These are phyloP conservation scores for Plestiodon gilberti DNA, from an alignment of 2,113 vertebrate genomes.

Conservation along the genomic window DNA sequence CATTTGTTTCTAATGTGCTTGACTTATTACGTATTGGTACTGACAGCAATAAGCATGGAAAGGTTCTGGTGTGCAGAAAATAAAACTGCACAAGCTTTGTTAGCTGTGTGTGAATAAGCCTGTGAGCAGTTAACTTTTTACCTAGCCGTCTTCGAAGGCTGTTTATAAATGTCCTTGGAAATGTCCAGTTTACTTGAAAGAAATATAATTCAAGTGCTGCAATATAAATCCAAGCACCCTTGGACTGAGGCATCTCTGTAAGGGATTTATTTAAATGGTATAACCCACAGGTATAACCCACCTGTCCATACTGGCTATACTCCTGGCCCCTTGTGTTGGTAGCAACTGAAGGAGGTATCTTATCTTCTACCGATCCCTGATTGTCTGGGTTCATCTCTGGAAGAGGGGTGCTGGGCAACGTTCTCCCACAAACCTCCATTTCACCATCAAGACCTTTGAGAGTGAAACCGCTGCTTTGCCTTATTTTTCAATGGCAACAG, in stretches of 20 bases:
- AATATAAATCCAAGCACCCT: too few relatives aligned
- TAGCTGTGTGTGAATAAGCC: conserved; percentile 63
- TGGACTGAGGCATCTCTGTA: too few relatives aligned
- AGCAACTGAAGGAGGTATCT: too few relatives aligned
- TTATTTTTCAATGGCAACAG: not conserved
- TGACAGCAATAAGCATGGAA: conserved; percentile 53
- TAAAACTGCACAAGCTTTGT: conserved; percentile 70
- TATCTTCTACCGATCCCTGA: not conserved
- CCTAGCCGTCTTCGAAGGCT: conserved; percentile 36
- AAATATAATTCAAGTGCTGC: conserved; percentile 49
- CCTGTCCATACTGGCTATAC: too few relatives aligned
- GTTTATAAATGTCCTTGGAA: conserved; percentile 47
- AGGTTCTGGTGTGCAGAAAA: conserved; percentile 63
- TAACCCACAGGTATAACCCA: too few relatives aligned
- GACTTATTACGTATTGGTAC: conserved; percentile 65
- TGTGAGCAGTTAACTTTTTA: conserved; percentile 62
- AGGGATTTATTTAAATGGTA: too few relatives aligned
- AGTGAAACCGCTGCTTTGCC: not conserved
- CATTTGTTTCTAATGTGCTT: conserved; percentile 59
- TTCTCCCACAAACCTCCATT: not conserved
- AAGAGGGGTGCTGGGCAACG: not conserved
- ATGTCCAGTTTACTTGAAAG: conserved; percentile 37
- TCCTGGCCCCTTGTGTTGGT: too few relatives aligned
- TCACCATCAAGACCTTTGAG: not conserved
- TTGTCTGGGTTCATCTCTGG: not conserved